Percentiles rank a stretch among this genome's conserved stretches.
Evolutionary conservation across 2,797 vertebrate species (phyloP).

Genomic region (Microctenopoma stevenorrisi): DNA sequence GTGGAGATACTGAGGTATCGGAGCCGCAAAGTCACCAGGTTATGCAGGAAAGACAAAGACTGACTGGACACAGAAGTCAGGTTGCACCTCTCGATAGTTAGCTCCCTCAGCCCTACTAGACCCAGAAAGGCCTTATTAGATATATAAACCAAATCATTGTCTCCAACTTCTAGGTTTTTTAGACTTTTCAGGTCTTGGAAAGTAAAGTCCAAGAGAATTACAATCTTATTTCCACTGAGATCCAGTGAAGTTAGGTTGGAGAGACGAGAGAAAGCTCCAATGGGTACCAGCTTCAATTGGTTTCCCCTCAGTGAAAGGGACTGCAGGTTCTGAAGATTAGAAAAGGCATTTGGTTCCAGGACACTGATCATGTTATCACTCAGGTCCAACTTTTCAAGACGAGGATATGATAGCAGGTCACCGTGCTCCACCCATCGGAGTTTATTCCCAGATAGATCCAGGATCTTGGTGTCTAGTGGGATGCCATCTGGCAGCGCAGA

Average conservation of each 20-base stretch:
- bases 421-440: constrained; percentile 94
- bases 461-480: constrained; percentile 88
- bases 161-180: constrained; percentile 92
- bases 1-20: constrained; percentile 90
- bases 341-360: constrained; percentile 94
- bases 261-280: constrained; percentile 92
- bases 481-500: constrained; percentile 92
- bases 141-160: constrained; percentile 98
- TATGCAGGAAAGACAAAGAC: constrained; percentile 92
- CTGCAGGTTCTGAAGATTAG: constrained; percentile 89
- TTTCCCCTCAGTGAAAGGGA: constrained; percentile 90
- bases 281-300: constrained; percentile 93
- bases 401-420: constrained; percentile 87
- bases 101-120: constrained; percentile 88
- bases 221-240: constrained; percentile 96
- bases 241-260: constrained; percentile 94
- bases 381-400: constrained; percentile 93
- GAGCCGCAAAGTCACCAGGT: constrained; percentile 89
- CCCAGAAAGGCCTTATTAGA: constrained; percentile 96
- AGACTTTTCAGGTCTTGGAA: constrained; percentile 93
- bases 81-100: constrained; percentile 96
- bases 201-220: constrained; percentile 94
- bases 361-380: constrained; percentile 94
- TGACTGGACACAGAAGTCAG: constrained; percentile 93
- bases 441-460: constrained; percentile 94